Evolutionary conservation across 2,797 vertebrate genomes (phyloP), one percentile per base, ranked within the genome.

Genomic region (Discoglossus pictus): DNA sequence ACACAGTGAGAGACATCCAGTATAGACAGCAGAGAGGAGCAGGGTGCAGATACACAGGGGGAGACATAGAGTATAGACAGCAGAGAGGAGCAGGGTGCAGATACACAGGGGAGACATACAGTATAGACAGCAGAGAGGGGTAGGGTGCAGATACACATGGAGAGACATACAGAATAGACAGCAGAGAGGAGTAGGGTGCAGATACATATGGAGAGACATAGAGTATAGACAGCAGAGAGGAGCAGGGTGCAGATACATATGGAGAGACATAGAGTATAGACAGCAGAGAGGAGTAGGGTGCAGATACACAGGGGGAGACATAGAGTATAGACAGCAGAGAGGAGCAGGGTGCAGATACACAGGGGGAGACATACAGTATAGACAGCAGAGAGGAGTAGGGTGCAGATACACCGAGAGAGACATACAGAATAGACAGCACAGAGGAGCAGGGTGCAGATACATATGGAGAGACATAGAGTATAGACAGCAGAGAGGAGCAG

Each of bases 1-100:
- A 42, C 38, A 34, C 27, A 27, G 34, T 24, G 38, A 31, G 39
- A 46, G 31, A 25, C 24, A 51, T 38, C 61, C 23, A n/a, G n/a
- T n/a, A n/a, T n/a, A n/a, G n/a, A n/a, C n/a, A n/a, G n/a, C n/a
- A n/a, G n/a, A 7, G 16, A n/a, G 42, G 15, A 7, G 16, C n/a
- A 1, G 42, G 42, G 5, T 16, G 24, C 23, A 16, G 24, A 11
- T 53, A 42, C 38, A 34, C 27, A 27, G 34, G 38, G 38, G 20
- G 39, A 46, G 31, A 25, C 24, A 51, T n/a, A n/a, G n/a, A n/a
- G n/a, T n/a, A n/a, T n/a, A n/a, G n/a, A n/a, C n/a, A n/a, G 16
- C 15, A 18, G 42, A 7, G 16, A n/a, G 42, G 15, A 7, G 16
- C n/a, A 1, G 42, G 42, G 5, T 16, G 24, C 23, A 16, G 24